A percentile compares a stretch with the other conserved stretches of the same genome.
Evolutionary conservation across 1,140 invertebrate species (phyloP).

Genomic region (Drosophila leontia): DNA sequence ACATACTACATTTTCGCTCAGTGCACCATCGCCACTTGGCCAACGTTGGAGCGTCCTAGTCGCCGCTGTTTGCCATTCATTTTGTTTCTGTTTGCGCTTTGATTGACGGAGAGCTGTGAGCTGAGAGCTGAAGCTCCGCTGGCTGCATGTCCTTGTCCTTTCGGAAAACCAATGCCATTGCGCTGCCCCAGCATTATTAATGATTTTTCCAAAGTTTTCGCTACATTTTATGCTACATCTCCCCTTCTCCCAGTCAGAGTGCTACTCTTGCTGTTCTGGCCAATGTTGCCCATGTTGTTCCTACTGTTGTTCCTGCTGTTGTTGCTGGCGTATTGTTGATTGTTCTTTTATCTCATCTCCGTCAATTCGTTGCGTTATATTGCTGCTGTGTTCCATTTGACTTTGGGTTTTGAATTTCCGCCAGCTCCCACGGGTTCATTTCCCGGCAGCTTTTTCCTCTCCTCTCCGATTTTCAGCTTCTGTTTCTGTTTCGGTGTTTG

Average conservation of each 20-base stretch:
- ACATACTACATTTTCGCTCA: background rate
- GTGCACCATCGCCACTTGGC: conserved; percentile 44
- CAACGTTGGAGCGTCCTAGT: conserved; percentile 43
- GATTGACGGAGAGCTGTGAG: conserved; percentile 76
- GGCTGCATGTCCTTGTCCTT: conserved; percentile 81
- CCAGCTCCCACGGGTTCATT: conserved; percentile 51
- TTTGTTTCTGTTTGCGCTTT: conserved; percentile 84
- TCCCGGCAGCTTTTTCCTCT: conserved; percentile 6
- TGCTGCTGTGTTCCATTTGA: conserved; percentile 81
- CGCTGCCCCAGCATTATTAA: conserved; percentile 79
- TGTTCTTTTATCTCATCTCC: conserved; percentile 83
- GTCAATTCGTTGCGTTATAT: conserved; percentile 80
- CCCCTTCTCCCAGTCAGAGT: conserved; percentile 33
- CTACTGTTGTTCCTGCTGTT: conserved; percentile 46
- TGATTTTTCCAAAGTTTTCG: conserved; percentile 84
- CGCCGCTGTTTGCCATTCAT: conserved; percentile 80
- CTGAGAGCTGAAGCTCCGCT: conserved; percentile 27
- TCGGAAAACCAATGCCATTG: conserved; percentile 70
- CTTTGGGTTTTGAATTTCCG: conserved; percentile 81
- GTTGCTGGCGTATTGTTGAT: conserved; percentile 75
- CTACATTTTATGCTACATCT: conserved; percentile 81
- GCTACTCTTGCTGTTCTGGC: conserved; percentile 10
- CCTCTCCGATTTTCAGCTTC: conserved; percentile 17
- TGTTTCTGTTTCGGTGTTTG: conserved; percentile 47
- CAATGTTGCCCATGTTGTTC: conserved; percentile 14